Evolutionary conservation across 2,888 invertebrate genomes (phyloP).

Genomic region (Tinea pellionella): DNA sequence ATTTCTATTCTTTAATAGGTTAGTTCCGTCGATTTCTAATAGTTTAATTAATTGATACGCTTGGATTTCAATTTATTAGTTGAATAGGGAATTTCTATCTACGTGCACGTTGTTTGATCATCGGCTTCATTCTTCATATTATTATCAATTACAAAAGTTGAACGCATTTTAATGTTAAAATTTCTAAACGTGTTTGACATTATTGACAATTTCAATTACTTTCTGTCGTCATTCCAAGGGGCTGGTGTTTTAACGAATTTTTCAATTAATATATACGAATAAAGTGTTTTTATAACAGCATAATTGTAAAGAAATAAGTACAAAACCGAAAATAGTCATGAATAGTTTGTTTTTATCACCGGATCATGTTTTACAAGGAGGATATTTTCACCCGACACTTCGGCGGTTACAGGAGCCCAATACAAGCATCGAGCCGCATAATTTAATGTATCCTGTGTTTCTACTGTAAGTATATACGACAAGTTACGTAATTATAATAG

Average conservation of each 20-base stretch:
- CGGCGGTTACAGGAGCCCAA: conserved; percentile 84
- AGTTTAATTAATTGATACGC: background rate
- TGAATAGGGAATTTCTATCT: background rate
- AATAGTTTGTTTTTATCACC: conserved; percentile 47
- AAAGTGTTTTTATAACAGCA: background rate
- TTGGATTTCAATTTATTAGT: background rate
- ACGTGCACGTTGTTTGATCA: background rate
- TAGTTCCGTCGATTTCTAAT: too few species aligned
- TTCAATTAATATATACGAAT: background rate
- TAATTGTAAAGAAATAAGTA: background rate
- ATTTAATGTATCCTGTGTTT: conserved; percentile 91
- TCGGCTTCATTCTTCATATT: too few species aligned
- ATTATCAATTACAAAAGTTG: too few species aligned
- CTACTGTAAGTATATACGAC: conserved; percentile 73
- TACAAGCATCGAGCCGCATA: conserved; percentile 76
- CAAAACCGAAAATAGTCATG: conserved; percentile 24
- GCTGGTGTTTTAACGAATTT: background rate
- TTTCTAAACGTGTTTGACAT: background rate
- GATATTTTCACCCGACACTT: conserved; percentile 86
- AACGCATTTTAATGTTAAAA: background rate
- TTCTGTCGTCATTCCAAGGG: background rate
- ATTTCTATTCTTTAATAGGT: too few species aligned
- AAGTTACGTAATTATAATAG: background rate
- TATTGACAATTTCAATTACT: background rate
- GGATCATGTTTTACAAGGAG: conserved; percentile 81